Conservation (phyloP, 2,888 invertebrate genomes). For the Pterobdella sp. region DNA sequence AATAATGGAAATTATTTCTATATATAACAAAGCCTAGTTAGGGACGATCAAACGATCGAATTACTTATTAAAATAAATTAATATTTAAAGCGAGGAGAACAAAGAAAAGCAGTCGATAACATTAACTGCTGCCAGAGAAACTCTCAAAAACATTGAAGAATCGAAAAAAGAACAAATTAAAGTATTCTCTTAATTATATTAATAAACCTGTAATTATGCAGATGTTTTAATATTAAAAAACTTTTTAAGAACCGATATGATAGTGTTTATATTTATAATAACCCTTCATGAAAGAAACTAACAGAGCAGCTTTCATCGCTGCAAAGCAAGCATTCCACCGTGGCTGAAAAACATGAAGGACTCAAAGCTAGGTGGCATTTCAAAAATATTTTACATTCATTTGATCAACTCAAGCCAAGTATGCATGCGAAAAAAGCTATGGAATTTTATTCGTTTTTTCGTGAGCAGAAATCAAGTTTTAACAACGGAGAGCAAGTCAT, state of each 20-base stretch:
- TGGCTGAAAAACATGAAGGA: constrained; percentile 48
- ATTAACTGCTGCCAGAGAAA: neutral
- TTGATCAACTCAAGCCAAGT: neutral
- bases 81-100: neutral
- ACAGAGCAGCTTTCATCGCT: constrained; percentile 44
- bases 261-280: no score
- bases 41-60: no score
- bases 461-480: constrained; percentile 47
- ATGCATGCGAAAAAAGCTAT: no score
- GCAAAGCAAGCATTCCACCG: constrained; percentile 44
- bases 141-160: constrained; percentile 8
- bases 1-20: no score
- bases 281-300: constrained; percentile 41
- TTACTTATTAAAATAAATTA: neutral
- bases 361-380: constrained; percentile 48
- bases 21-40: no score
- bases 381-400: neutral
- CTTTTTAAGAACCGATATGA: no score
- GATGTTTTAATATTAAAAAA: no score
- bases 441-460: neutral
- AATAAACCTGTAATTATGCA: no score
- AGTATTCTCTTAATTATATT: no score
- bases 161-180: constrained; percentile 6
- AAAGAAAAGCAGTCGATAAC: neutral
- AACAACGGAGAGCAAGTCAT: constrained; percentile 46